A percentile compares a stretch with the other conserved stretches of the same genome.
phyloP scores from a whole-genome alignment of 2,888 invertebrate species.

The Dasypogon diadema region DNA sequence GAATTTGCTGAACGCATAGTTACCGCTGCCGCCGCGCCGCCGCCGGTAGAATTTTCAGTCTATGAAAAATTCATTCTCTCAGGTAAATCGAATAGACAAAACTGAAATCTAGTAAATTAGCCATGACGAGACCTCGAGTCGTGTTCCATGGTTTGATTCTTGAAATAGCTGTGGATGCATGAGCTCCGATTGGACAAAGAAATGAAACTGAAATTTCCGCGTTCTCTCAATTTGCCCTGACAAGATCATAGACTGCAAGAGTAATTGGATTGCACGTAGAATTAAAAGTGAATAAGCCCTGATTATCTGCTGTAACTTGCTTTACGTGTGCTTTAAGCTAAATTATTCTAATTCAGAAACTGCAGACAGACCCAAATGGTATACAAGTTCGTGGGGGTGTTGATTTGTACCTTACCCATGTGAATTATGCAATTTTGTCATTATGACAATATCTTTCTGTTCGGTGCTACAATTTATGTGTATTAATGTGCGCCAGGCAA shows the following conservation, averaged over 20 bases:
- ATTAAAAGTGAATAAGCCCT: slow-evolving; percentile 46
- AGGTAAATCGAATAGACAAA: slow-evolving; percentile 38
- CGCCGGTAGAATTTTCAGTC: neutral
- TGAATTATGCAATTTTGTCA: slow-evolving; percentile 37
- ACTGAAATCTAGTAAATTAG: slow-evolving; percentile 44
- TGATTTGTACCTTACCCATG: slow-evolving; percentile 9
- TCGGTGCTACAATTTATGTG: slow-evolving; percentile 2
- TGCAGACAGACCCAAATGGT: neutral
- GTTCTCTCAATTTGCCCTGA: slow-evolving; percentile 44
- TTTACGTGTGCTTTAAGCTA: slow-evolving; percentile 33
- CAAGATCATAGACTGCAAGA: slow-evolving; percentile 11
- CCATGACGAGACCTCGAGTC: slow-evolving; percentile 44
- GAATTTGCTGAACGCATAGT: neutral
- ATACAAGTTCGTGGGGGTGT: slow-evolving; percentile 8
- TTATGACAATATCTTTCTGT: slow-evolving; percentile 14
- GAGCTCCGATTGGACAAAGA: slow-evolving; percentile 35
- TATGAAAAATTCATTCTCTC: neutral
- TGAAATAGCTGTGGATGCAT: slow-evolving; percentile 30
- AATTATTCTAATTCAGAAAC: slow-evolving; percentile 38
- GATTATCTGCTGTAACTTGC: slow-evolving; percentile 36
- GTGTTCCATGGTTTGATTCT: slow-evolving; percentile 48
- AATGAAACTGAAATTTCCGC: slow-evolving; percentile 49
- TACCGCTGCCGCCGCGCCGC: no score
- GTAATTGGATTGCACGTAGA: slow-evolving; percentile 23
- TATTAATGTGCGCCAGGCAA: no score